Evolutionary conservation across 2,113 vertebrate genomes (phyloP).

Genomic region (Okapia johnstoni): DNA sequence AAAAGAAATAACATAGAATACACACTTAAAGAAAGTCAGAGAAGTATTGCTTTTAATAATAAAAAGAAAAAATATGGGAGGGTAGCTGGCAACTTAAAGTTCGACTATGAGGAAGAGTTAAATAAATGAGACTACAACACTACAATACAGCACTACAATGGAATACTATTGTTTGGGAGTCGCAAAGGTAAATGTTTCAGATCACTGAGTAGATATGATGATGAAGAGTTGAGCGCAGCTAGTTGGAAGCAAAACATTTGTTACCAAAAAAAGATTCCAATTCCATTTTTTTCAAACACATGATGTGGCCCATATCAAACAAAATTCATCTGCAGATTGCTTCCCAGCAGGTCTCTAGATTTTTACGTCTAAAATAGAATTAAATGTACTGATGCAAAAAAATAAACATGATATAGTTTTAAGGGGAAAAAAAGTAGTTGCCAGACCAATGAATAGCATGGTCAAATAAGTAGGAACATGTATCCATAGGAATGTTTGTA

Average conservation of each 20-base stretch:
- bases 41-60: neutral
- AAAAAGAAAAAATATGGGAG: neutral
- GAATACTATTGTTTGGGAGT: neutral
- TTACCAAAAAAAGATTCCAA: neutral
- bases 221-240: neutral
- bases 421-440: neutral
- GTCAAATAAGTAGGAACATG: neutral
- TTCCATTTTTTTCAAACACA: neutral
- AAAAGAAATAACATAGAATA: neutral
- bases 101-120: neutral
- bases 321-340: neutral
- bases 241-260: neutral
- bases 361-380: neutral
- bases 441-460: neutral
- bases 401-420: neutral
- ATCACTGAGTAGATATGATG: neutral
- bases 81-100: neutral
- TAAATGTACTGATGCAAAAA: neutral
- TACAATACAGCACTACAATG: too few species aligned
- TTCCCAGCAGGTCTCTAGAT: neutral
- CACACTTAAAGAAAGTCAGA: neutral
- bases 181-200: neutral
- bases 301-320: neutral
- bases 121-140: neutral
- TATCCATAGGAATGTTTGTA: neutral